These are phyloP conservation scores for Drosophila nigricruria DNA, from an alignment of 2,888 invertebrate species.

Conservation along the genomic window DNA sequence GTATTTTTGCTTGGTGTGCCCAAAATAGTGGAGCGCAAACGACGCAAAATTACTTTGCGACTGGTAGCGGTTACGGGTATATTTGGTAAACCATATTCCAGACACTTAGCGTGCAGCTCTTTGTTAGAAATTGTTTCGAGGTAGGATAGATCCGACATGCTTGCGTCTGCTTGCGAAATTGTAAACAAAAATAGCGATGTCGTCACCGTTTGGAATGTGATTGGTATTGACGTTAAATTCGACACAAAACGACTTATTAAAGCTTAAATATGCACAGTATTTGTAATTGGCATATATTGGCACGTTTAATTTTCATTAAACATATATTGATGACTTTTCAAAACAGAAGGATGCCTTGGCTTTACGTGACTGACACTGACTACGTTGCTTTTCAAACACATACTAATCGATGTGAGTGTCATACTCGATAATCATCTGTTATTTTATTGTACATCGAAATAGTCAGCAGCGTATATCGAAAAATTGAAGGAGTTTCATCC, in stretches of 20 bases:
- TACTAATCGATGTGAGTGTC: constrained; percentile 2
- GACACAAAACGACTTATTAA: neutral
- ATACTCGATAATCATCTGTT: constrained; percentile 8
- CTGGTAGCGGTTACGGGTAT: constrained; percentile 83
- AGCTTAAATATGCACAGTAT: neutral
- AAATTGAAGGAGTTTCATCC: neutral
- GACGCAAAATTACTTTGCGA: constrained; percentile 78
- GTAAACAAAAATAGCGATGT: constrained; percentile 58
- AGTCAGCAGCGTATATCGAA: no score
- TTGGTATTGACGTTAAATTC: constrained; percentile 21
- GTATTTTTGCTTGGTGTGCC: constrained; percentile 52
- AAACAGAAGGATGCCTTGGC: neutral
- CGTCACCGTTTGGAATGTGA: constrained; percentile 49
- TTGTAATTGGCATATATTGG: neutral
- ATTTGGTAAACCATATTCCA: constrained; percentile 82
- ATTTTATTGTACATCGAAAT: constrained; percentile 8
- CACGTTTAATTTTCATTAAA: neutral
- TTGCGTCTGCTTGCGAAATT: constrained; percentile 50
- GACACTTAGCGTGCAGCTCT: constrained; percentile 76
- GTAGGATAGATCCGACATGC: constrained; percentile 61
- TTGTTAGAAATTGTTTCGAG: constrained; percentile 81
- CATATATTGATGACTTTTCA: neutral
- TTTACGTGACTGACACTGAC: neutral
- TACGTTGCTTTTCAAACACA: constrained; percentile 13
- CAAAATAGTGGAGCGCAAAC: constrained; percentile 72